These are phyloP conservation scores for Alethe diademata DNA, from an alignment of 2,113 vertebrate species.

Conservation along the genomic window DNA sequence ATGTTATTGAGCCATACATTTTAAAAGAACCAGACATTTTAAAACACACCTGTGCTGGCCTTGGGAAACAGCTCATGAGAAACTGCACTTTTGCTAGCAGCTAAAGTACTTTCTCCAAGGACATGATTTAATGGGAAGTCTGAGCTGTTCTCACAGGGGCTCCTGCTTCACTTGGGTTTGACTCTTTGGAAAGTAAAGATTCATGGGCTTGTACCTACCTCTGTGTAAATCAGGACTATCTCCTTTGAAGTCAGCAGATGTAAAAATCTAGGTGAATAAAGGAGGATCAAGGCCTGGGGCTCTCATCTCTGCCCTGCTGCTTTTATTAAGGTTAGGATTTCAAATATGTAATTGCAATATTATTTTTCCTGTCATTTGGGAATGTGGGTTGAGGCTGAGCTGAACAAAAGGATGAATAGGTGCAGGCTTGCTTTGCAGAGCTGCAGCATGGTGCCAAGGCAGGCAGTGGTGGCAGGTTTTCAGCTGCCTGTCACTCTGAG, in stretches of 20 bases:
- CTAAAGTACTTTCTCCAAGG: background rate
- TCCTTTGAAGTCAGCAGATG: conserved; percentile 42
- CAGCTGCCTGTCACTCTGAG: background rate
- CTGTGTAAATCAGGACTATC: conserved; percentile 27
- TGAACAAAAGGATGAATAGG: conserved; percentile 2
- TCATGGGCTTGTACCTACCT: conserved; percentile 3
- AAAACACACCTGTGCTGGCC: conserved; percentile 23
- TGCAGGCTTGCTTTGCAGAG: background rate
- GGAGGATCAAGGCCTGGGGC: background rate
- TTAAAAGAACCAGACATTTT: conserved; percentile 16
- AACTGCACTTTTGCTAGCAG: background rate
- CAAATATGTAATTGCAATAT: background rate
- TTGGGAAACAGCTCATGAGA: conserved; percentile 15
- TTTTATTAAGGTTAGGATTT: conserved; percentile 59
- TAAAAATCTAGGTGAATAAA: conserved; percentile 8
- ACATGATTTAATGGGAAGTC: conserved; percentile 44
- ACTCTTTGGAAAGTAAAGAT: conserved; percentile 32
- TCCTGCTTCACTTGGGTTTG: background rate
- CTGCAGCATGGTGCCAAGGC: background rate
- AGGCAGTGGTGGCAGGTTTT: background rate
- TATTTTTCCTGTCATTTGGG: conserved; percentile 46
- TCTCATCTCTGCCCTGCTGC: conserved; percentile 2
- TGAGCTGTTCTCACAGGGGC: background rate
- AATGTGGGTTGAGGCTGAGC: conserved; percentile 36
- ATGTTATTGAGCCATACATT: background rate